Percentiles rank a stretch among this genome's conserved stretches.
Evolutionary conservation across 2,113 vertebrate species (phyloP).

Genomic region (Notiomystis cincta): DNA sequence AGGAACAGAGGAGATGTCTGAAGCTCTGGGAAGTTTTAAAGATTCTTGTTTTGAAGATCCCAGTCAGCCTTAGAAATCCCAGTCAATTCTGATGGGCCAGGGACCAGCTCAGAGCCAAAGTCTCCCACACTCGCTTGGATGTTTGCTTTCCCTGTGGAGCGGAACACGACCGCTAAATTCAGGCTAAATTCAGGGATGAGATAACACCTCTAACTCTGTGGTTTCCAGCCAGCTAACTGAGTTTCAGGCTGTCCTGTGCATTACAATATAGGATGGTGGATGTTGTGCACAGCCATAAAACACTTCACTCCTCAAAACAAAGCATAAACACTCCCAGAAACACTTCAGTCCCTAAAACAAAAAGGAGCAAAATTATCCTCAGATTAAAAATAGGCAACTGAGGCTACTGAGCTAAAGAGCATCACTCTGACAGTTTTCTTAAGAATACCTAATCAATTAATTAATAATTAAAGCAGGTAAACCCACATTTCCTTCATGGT

Average conservation of each 20-base stretch:
- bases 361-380: background rate
- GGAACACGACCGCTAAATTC: background rate
- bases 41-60: background rate
- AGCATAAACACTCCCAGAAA: background rate
- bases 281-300: background rate
- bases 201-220: background rate
- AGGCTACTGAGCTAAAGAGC: background rate
- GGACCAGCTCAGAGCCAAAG: background rate
- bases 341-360: background rate
- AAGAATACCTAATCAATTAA: background rate
- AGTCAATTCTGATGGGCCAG: background rate
- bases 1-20: background rate
- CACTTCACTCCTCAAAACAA: background rate
- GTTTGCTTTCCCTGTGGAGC: background rate
- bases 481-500: background rate
- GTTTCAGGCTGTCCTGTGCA: background rate
- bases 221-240: background rate
- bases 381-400: background rate
- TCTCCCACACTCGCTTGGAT: background rate
- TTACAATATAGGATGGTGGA: background rate
- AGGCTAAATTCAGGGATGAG: background rate
- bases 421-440: background rate
- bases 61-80: background rate
- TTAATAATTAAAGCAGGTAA: background rate
- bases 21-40: background rate